These are phyloP conservation scores for Lepidostoma basale DNA, from an alignment of 1,140 invertebrate genomes.

Conservation along the genomic window DNA sequence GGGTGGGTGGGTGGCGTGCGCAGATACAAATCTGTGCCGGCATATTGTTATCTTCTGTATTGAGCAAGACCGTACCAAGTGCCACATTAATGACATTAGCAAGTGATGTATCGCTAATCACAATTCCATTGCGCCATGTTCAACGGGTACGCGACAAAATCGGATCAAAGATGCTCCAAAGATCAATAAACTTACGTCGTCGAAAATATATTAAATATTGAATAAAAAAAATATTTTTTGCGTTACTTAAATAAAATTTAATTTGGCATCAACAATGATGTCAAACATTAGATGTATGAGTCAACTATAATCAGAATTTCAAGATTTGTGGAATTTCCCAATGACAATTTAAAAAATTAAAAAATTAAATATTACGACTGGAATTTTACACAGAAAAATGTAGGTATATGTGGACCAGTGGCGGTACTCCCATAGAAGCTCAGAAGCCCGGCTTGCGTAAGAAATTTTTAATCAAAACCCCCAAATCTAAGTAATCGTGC, in stretches of 20 bases:
- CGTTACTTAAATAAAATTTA: background rate
- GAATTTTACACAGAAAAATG: no score
- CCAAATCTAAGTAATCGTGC: no score
- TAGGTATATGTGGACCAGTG: no score
- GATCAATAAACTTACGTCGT: constrained; percentile 1
- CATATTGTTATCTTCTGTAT: background rate
- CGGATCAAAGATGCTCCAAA: background rate
- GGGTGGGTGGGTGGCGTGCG: background rate
- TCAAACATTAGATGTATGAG: background rate
- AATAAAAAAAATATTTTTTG: background rate
- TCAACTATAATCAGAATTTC: background rate
- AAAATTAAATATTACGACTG: background rate
- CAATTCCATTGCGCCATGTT: constrained; percentile 11
- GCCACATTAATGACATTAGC: constrained; percentile 1
- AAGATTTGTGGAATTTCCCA: background rate
- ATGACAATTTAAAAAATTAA: background rate
- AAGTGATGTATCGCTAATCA: constrained; percentile 8
- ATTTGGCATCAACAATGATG: background rate
- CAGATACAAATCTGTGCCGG: background rate
- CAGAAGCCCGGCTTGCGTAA: no score
- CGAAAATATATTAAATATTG: background rate
- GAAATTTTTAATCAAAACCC: no score
- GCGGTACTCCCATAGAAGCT: no score
- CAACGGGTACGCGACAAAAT: background rate
- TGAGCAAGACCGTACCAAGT: background rate